phyloP scores from a whole-genome alignment of 2,113 vertebrate genomes.

The Heliornis fulica region DNA sequence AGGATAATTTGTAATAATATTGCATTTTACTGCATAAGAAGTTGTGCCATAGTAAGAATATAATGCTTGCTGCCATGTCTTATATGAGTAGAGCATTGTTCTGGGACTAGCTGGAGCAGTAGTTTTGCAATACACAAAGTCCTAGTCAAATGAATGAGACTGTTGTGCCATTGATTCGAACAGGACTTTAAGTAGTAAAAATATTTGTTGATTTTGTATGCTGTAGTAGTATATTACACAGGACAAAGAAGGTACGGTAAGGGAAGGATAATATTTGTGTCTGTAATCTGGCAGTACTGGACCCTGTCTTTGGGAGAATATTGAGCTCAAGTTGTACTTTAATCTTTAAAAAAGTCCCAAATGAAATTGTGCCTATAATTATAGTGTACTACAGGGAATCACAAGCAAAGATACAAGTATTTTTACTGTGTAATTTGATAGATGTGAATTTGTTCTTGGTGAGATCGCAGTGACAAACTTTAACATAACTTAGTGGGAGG shows the following conservation, averaged over 20 bases:
- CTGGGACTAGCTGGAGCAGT: conserved; percentile 15
- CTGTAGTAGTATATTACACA: conserved; percentile 1
- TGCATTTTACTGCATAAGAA: conserved; percentile 38
- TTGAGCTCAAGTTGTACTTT: neutral
- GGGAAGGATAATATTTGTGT: neutral
- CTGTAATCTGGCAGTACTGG: neutral
- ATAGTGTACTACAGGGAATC: neutral
- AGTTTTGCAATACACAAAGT: conserved; percentile 53
- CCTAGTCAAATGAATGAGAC: conserved; percentile 53
- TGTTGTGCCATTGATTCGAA: conserved; percentile 37
- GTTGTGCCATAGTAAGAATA: conserved; percentile 26
- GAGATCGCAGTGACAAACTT: neutral
- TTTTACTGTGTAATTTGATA: conserved; percentile 6
- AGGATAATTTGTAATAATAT: conserved; percentile 67
- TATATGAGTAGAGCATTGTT: conserved; percentile 55
- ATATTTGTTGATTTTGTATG: conserved; percentile 55
- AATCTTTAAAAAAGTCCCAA: conserved; percentile 9
- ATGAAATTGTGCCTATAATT: neutral
- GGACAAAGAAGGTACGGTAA: neutral
- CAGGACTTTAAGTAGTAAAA: conserved; percentile 40
- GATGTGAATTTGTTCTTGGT: neutral
- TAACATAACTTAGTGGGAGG: neutral
- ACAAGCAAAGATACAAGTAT: conserved; percentile 6
- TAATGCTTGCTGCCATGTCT: conserved; percentile 23
- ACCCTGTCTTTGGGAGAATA: neutral